Conservation (phyloP, 2,113 vertebrate genomes). For the Sinosuthora webbiana region DNA sequence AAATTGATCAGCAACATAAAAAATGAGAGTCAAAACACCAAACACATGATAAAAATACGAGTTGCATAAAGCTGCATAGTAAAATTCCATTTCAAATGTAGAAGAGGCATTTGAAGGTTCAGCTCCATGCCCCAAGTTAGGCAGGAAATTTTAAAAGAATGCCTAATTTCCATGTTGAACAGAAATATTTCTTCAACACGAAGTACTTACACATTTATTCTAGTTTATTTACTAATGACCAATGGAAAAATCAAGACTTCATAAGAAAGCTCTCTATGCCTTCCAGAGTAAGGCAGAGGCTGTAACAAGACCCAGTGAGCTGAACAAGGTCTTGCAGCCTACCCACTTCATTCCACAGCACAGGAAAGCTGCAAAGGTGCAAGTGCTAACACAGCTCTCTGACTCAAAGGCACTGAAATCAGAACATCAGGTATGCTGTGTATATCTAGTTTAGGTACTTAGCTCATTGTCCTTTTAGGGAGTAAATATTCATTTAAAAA, state of each 20-base stretch:
- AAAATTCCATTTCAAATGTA: background rate
- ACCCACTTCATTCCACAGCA: background rate
- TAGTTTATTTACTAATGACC: background rate
- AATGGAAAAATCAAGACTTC: background rate
- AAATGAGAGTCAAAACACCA: background rate
- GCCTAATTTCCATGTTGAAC: background rate
- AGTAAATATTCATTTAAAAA: background rate
- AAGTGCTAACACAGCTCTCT: background rate
- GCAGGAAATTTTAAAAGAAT: background rate
- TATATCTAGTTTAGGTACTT: background rate
- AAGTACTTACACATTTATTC: background rate
- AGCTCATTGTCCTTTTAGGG: background rate
- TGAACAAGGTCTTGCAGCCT: background rate
- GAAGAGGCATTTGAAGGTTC: background rate
- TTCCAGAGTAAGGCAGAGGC: background rate
- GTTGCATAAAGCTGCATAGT: background rate
- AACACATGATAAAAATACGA: background rate
- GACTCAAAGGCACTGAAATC: background rate
- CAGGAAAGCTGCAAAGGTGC: background rate
- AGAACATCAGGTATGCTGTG: background rate
- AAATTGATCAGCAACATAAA: background rate
- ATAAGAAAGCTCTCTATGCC: background rate
- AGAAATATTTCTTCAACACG: background rate
- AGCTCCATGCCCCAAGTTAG: background rate
- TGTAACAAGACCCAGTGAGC: background rate